phyloP scores from a whole-genome alignment of 2,797 vertebrate species.

The Poeciliopsis presidionis region DNA sequence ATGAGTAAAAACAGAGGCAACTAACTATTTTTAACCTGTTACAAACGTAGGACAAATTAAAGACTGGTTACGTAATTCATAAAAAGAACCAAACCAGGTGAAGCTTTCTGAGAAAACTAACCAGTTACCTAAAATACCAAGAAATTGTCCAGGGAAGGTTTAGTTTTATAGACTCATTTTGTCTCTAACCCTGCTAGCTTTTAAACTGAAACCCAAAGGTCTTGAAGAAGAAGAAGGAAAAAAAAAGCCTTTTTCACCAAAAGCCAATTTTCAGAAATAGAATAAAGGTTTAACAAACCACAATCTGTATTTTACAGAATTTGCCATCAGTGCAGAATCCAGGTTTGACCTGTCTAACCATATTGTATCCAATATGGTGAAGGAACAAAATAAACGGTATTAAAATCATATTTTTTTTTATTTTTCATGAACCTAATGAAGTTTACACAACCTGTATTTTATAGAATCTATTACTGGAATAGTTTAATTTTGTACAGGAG shows the following conservation, averaged over 20 bases:
- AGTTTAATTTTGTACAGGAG: background rate
- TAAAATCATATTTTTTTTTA: background rate
- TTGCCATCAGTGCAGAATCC: background rate
- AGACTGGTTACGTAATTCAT: background rate
- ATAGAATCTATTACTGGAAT: background rate
- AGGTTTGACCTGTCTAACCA: background rate
- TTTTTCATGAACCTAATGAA: background rate
- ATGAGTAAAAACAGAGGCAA: constrained; percentile 42
- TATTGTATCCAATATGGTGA: background rate
- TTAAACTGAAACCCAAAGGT: background rate
- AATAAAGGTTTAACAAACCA: background rate
- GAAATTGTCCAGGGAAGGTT: background rate
- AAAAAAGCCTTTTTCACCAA: background rate
- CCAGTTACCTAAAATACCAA: background rate
- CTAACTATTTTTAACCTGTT: constrained; percentile 44
- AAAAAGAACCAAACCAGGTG: background rate
- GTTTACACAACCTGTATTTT: background rate
- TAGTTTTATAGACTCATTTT: background rate
- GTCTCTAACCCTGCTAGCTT: background rate
- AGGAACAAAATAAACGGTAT: background rate
- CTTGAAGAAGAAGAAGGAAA: background rate
- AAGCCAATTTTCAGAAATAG: background rate
- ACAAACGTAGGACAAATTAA: constrained; percentile 24
- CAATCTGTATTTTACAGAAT: background rate
- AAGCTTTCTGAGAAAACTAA: background rate